Percentiles rank a stretch among this genome's conserved stretches.
These are phyloP conservation scores for Euborellia annulipes DNA, from an alignment of 1,140 invertebrate species.

Conservation along the genomic window DNA sequence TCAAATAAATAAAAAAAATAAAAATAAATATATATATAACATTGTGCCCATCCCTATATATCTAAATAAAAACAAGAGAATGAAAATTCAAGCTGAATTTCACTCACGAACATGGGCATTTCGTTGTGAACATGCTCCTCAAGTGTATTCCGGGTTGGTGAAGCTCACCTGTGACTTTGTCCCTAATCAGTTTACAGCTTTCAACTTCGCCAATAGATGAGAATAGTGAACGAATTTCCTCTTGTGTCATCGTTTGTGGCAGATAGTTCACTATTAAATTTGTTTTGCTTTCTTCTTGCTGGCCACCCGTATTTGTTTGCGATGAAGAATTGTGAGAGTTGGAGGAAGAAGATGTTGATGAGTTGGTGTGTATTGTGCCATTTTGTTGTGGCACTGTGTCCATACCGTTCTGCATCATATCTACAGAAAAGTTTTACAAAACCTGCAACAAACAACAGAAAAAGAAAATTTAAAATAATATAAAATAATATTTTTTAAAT, in stretches of 20 bases:
- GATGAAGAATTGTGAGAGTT: constrained; percentile 24
- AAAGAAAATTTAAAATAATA: no score
- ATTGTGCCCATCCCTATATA: constrained; percentile 10
- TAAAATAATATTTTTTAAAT: no score
- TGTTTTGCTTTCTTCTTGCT: constrained; percentile 83
- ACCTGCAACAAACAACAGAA: constrained; percentile 5
- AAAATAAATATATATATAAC: no score
- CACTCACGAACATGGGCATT: no score
- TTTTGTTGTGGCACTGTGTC: constrained; percentile 52
- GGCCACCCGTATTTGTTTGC: constrained; percentile 33
- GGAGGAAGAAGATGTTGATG: constrained; percentile 18
- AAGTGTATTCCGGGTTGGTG: no score
- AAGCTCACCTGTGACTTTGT: constrained; percentile 85
- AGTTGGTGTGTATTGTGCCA: constrained; percentile 31
- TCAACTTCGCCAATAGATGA: constrained; percentile 97
- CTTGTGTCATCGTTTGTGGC: constrained; percentile 98
- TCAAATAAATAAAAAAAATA: constrained; percentile 6
- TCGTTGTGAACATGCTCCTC: no score
- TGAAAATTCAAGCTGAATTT: no score
- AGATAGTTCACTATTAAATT: constrained; percentile 99
- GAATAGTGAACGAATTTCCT: constrained; percentile 94
- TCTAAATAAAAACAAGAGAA: not conserved
- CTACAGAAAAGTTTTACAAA: constrained; percentile 13
- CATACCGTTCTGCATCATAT: constrained; percentile 73
- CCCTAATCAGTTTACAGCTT: constrained; percentile 95